phyloP scores from a whole-genome alignment of 23 tunicate species.

The Trididemnum miniatum region DNA sequence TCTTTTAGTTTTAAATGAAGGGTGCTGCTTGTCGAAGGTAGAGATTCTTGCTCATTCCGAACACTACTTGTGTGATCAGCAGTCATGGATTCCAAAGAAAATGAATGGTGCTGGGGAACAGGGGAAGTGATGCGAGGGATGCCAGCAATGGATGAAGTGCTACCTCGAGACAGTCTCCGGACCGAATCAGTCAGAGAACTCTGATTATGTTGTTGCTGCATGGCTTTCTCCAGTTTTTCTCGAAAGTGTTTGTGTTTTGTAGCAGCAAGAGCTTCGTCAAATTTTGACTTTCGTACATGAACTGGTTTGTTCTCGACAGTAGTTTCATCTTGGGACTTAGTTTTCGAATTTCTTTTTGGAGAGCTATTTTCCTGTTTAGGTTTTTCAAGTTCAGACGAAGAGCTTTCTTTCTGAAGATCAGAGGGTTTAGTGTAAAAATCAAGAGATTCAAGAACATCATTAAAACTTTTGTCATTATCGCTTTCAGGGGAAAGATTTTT shows the following conservation, averaged over 20 bases:
- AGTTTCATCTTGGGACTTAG: neutral
- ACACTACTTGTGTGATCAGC: neutral
- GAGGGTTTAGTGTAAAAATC: constrained; percentile 9
- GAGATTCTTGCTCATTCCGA: neutral
- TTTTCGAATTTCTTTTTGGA: neutral
- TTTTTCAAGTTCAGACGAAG: neutral
- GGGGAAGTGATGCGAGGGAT: constrained; percentile 68
- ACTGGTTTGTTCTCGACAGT: neutral
- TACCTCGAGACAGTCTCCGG: constrained; percentile 34
- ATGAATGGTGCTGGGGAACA: constrained; percentile 36
- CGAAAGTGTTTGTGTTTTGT: constrained; percentile 82
- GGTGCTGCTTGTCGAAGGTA: neutral
- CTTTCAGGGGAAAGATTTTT: neutral
- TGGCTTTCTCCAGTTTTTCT: constrained; percentile 80
- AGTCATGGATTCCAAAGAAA: constrained; percentile 39
- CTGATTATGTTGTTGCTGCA: constrained; percentile 63
- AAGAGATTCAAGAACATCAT: constrained; percentile 3
- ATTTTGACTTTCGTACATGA: constrained; percentile 44
- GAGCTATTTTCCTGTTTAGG: neutral
- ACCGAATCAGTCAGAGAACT: constrained; percentile 22
- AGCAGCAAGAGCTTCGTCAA: constrained; percentile 72
- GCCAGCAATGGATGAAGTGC: constrained; percentile 36
- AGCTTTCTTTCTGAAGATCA: neutral
- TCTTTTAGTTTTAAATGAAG: neutral
- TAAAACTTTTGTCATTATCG: neutral